Evolutionary conservation across 2,797 vertebrate genomes (phyloP).

Genomic region (Chaetodon trifasciatus): DNA sequence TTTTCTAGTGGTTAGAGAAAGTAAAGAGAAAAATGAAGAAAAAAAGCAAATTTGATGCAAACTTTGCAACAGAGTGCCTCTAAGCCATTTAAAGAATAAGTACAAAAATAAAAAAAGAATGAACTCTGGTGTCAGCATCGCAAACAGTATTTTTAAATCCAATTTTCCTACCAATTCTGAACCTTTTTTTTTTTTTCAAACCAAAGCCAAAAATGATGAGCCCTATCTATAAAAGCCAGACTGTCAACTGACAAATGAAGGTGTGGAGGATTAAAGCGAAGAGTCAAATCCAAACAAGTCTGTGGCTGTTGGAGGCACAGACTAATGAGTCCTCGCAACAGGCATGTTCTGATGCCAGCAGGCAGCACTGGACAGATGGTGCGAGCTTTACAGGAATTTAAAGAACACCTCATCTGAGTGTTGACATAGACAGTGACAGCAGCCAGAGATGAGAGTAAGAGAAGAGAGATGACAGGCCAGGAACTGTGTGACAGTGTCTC

Average conservation of each 20-base stretch:
- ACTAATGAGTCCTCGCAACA: slow-evolving; percentile 22
- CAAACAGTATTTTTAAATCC: neutral
- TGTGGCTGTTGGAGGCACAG: slow-evolving; percentile 23
- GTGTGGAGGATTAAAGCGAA: slow-evolving; percentile 28
- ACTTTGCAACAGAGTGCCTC: neutral
- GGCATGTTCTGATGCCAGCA: slow-evolving; percentile 34
- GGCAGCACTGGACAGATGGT: slow-evolving; percentile 58
- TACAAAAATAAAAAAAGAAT: neutral
- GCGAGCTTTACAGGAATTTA: slow-evolving; percentile 46
- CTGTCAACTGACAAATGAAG: neutral
- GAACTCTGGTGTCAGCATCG: neutral
- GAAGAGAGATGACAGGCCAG: slow-evolving; percentile 4
- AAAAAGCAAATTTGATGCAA: neutral
- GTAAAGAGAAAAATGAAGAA: neutral
- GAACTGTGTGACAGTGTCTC: slow-evolving; percentile 8
- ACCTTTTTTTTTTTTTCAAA: neutral
- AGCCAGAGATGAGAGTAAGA: slow-evolving; percentile 33
- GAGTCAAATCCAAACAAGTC: slow-evolving; percentile 25
- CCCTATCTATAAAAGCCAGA: neutral
- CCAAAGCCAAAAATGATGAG: neutral
- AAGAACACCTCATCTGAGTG: slow-evolving; percentile 50
- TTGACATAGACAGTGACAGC: slow-evolving; percentile 38
- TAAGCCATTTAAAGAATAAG: neutral
- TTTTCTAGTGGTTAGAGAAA: neutral
- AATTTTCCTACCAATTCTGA: neutral